phyloP scores from a whole-genome alignment of 2,888 invertebrate species.

The Eupithecia vulgata region DNA sequence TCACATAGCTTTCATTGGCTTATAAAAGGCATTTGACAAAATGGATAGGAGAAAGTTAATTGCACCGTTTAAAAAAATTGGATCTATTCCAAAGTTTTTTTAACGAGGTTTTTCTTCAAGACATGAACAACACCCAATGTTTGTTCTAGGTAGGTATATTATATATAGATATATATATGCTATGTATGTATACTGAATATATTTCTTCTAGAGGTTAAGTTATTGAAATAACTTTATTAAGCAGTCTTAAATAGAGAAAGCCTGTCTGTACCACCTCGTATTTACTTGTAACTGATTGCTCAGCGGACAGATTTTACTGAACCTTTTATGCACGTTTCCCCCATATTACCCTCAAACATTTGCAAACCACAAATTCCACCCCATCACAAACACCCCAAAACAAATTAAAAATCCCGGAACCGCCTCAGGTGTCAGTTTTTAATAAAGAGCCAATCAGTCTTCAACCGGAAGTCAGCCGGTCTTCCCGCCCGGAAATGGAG shows the following conservation, averaged over 20 bases:
- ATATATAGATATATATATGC: too few relatives aligned
- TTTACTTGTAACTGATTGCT: background rate
- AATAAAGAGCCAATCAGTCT: conserved; percentile 82
- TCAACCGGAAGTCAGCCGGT: conserved; percentile 72
- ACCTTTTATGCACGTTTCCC: background rate
- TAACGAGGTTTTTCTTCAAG: too few relatives aligned
- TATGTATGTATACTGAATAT: too few relatives aligned
- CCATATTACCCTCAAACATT: background rate
- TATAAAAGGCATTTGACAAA: too few relatives aligned
- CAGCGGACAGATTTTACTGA: background rate
- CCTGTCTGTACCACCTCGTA: background rate
- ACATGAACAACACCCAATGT: too few relatives aligned
- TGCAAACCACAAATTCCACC: background rate
- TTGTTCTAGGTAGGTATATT: too few relatives aligned
- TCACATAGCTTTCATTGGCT: too few relatives aligned
- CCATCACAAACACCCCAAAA: conserved; percentile 9
- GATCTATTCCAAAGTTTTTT: too few relatives aligned
- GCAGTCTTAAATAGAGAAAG: background rate
- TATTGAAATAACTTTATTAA: background rate
- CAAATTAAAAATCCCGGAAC: conserved; percentile 45
- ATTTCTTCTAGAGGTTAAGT: too few relatives aligned
- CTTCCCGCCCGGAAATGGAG: conserved; percentile 80
- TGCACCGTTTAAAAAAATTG: too few relatives aligned
- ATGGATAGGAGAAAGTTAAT: too few relatives aligned
- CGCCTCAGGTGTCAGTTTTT: conserved; percentile 82